Evolutionary conservation across 1,140 invertebrate species (phyloP), one percentile per base, ranked within the genome.

Genomic region (Xylocopa sonorina): DNA sequence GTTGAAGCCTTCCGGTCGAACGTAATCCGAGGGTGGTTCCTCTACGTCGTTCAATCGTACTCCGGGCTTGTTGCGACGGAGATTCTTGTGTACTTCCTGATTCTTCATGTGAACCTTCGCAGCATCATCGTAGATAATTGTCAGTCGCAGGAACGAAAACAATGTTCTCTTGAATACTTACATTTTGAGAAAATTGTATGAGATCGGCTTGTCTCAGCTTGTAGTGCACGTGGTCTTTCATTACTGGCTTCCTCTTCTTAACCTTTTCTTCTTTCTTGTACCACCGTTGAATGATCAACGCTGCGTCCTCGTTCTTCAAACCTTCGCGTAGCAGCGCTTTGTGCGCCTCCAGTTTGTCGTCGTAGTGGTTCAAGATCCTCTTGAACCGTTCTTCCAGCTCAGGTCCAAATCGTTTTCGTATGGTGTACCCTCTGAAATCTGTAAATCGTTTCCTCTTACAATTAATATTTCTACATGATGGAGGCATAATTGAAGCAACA

Each of bases 401-500:
- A 55, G 93, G 93, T 12, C 94, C 94, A 90, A 95, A 95, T 82
- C 94, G 94, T 78, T 95, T 94, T 32, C 95, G 89, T 4, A 95
- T 95, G 1, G 94, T 94, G 83, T 95, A 95, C 2, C 95, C 95
- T 81, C 95, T 93, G 90, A 95, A 95, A 89, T 95, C 95, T 96
- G 62, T 9, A 43, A 64, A 78, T 57, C 9, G 55, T n/a, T n/a
- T n/a, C n/a, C n/a, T n/a, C n/a, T 53, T 69, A 4, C 29, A 4
- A 9, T 38, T 38, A 38, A 38, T 9, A 16, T 43, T n/a, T 46
- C 1, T 55, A 46, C 38, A 38, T 9, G 38, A 38, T 29, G 55
- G 38, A 38, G 10, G 55, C 7, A 29, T 57, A 29, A 14, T 48
- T 21, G 0, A 43, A 27, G 2, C 14, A 34, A 94, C 95, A 94